Evolutionary conservation across 2,888 invertebrate species (phyloP), one percentile per base, ranked within the genome.

Genomic region (Tetrapedia diversipes): DNA sequence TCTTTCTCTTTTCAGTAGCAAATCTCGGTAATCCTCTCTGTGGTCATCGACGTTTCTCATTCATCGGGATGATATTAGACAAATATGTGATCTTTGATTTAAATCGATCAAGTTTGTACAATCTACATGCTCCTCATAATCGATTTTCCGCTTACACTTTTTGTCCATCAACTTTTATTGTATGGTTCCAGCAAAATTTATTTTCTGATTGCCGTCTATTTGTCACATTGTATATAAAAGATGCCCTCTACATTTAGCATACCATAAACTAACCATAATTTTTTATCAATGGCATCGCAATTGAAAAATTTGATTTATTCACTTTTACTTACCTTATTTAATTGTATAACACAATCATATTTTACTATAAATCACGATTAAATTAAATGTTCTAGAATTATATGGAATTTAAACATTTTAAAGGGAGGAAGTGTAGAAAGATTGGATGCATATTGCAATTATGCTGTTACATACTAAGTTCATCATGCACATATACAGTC

Each of bases 1-100:
- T 54, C 61, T 66, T 73, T 59, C 19, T 41, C 27, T 69, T 60
- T 49, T 59, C 59, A 59, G 49, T 19, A 43, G 51, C 49, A 60
- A 65, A 64, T 68, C 53, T 63, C 29, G 43, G 37, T 37, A 41
- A 72, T 77, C 73, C 69, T n/a, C 34, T 61, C 41, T 34, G 45
- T 80, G 74, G 77, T 80, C 82, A 69, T 77, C 82, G 75, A 82
- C 80, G 61, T 71, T 70, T 74, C 39, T 72, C 80, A 80, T 82
- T 77, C 67, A 69, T 4, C 37, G 19, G 56, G 39, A 69, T 27
- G 16, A 24, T 43, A 24, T 8, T 51, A 32, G 32, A 47, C 43
- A 45, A 47, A 57, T 14, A 27, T 10, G 24, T 19, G 32, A 67
- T 57, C 34, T 47, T 41, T 45, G 34, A 70, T 63, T 51, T 14